Evolutionary conservation across 2,888 invertebrate genomes (phyloP).

Genomic region (Adineta ricciae): DNA sequence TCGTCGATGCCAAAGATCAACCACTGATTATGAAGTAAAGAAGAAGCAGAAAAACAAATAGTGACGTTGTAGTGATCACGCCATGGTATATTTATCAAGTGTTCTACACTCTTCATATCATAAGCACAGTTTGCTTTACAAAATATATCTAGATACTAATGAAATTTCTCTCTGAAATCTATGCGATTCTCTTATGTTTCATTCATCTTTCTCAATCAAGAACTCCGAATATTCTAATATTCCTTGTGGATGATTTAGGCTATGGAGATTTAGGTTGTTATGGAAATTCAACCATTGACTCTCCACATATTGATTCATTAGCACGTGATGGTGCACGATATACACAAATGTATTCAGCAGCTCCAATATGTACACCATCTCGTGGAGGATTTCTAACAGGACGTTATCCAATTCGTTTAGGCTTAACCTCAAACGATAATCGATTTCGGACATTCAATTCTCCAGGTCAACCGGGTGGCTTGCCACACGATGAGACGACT

Average conservation of each 20-base stretch:
- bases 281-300: conserved; percentile 51
- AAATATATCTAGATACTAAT: not conserved
- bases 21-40: not conserved
- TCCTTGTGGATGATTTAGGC: conserved; percentile 55
- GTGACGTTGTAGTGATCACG: not conserved
- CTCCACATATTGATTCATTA: conserved; percentile 50
- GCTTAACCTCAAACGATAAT: not conserved
- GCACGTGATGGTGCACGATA: conserved; percentile 50
- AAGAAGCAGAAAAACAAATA: not conserved
- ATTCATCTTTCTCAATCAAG: not conserved
- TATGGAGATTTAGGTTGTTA: conserved; percentile 51
- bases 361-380: conserved; percentile 53
- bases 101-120: not conserved
- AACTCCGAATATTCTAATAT: conserved; percentile 51
- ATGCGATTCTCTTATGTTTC: not conserved
- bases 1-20: not conserved
- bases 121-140: not conserved
- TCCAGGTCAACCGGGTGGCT: conserved; percentile 41
- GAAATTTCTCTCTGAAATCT: not conserved
- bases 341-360: conserved; percentile 52
- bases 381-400: conserved; percentile 54
- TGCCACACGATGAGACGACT: conserved; percentile 51
- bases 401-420: conserved; percentile 42
- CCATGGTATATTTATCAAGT: not conserved
- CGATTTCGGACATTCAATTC: conserved; percentile 11